These are phyloP conservation scores for Syngnathus scovelli DNA, from an alignment of 2,113 vertebrate genomes.

Conservation along the genomic window DNA sequence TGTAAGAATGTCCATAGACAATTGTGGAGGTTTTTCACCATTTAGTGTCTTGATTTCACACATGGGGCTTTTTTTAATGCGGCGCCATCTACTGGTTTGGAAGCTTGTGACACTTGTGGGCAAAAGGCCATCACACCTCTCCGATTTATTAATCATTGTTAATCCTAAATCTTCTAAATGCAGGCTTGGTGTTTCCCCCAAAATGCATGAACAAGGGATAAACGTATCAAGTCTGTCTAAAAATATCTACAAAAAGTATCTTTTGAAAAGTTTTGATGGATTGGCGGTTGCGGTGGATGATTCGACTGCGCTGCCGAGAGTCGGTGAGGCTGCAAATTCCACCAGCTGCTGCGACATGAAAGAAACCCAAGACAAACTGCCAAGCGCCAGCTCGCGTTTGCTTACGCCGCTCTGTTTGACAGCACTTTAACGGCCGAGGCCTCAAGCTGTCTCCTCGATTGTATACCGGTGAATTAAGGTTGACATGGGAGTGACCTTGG, in stretches of 20 bases:
- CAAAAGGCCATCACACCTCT: too few species aligned
- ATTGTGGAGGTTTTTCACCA: too few species aligned
- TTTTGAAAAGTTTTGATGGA: neutral
- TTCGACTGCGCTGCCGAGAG: neutral
- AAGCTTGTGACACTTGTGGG: too few species aligned
- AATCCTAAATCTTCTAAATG: neutral
- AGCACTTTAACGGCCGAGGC: conserved; percentile 35
- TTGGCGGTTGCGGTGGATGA: neutral
- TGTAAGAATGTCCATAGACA: too few species aligned
- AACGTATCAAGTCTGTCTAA: neutral
- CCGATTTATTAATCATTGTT: too few species aligned
- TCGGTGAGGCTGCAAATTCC: neutral
- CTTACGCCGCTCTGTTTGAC: conserved; percentile 17
- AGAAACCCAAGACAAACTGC: conserved; percentile 24
- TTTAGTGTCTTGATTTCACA: too few species aligned
- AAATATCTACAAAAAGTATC: neutral
- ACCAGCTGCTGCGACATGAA: conserved; percentile 6
- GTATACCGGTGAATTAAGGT: conserved; percentile 33
- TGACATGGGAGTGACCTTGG: conserved; percentile 12
- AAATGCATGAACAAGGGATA: neutral
- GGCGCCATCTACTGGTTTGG: too few species aligned
- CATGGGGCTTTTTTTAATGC: too few species aligned
- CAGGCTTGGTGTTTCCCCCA: neutral
- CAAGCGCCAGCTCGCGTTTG: conserved; percentile 25
- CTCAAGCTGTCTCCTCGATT: conserved; percentile 28